Evolutionary conservation across 2,797 vertebrate species (phyloP).

Genomic region (Lagocephalus sceleratus): DNA sequence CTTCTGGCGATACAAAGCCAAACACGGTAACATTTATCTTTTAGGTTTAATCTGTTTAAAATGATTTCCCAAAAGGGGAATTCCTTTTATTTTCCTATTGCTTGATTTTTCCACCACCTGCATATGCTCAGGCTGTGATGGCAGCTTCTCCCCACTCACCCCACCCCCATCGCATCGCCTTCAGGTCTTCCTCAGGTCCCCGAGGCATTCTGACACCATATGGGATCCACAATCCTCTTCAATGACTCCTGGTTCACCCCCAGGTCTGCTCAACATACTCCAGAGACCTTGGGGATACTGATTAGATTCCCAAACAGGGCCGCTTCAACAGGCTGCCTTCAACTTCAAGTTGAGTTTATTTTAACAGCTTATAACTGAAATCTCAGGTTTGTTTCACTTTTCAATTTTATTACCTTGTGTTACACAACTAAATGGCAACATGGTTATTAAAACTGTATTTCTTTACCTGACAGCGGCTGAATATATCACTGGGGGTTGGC

Average conservation of each 20-base stretch:
- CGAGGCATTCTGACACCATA: slow-evolving; percentile 30
- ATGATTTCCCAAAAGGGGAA: too few relatives aligned
- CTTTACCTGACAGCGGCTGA: slow-evolving; percentile 92
- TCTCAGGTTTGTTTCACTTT: background rate
- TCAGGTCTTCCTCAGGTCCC: slow-evolving; percentile 17
- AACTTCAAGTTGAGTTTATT: background rate
- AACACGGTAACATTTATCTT: too few relatives aligned
- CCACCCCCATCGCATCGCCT: slow-evolving; percentile 2
- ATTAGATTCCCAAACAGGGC: slow-evolving; percentile 11
- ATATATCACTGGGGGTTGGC: slow-evolving; percentile 76
- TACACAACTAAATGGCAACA: too few relatives aligned
- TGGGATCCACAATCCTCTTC: slow-evolving; percentile 29
- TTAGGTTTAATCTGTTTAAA: too few relatives aligned
- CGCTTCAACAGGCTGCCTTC: slow-evolving; percentile 23
- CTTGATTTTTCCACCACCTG: slow-evolving; percentile 4
- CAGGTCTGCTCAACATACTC: slow-evolving; percentile 18
- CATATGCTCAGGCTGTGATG: slow-evolving; percentile 8
- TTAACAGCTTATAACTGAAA: background rate
- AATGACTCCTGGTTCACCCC: slow-evolving; percentile 20
- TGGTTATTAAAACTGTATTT: too few relatives aligned
- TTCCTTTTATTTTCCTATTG: background rate
- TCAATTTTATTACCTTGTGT: slow-evolving; percentile 74
- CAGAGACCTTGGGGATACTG: slow-evolving; percentile 18
- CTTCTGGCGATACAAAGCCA: too few relatives aligned
- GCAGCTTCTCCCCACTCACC: slow-evolving; percentile 16